A percentile compares a stretch with the other conserved stretches of the same genome.
Conservation (phyloP, 2,113 vertebrate genomes). For the Indicator indicator region DNA sequence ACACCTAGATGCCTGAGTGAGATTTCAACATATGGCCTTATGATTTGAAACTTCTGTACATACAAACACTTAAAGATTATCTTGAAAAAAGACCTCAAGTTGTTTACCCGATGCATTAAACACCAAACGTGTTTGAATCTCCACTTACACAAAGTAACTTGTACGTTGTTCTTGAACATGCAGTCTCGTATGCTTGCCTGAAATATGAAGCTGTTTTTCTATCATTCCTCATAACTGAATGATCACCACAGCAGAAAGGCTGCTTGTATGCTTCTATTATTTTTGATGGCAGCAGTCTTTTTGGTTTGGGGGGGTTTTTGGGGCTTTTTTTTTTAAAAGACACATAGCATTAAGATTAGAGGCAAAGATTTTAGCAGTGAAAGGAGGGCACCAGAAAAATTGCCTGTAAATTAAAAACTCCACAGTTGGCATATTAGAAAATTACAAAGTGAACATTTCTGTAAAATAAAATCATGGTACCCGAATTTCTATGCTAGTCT, state of each 20-base stretch:
- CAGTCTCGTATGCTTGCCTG: not conserved
- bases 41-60: not conserved
- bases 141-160: not conserved
- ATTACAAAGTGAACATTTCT: not conserved
- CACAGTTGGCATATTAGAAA: not conserved
- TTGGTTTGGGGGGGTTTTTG: not conserved
- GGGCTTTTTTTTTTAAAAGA: not conserved
- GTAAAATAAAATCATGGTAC: not conserved
- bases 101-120: not conserved
- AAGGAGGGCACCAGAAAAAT: not conserved
- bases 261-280: too few relatives aligned
- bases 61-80: not conserved
- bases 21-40: not conserved
- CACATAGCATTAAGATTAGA: not conserved
- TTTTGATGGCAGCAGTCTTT: not conserved
- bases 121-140: not conserved
- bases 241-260: not conserved
- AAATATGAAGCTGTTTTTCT: not conserved
- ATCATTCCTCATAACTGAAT: not conserved
- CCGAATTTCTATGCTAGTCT: not conserved
- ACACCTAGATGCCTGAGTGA: not conserved
- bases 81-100: not conserved
- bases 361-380: not conserved
- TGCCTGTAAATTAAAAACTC: not conserved
- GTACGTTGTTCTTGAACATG: not conserved